Conservation (phyloP, 1,140 invertebrate species). For the Drosophila mauritiana region DNA sequence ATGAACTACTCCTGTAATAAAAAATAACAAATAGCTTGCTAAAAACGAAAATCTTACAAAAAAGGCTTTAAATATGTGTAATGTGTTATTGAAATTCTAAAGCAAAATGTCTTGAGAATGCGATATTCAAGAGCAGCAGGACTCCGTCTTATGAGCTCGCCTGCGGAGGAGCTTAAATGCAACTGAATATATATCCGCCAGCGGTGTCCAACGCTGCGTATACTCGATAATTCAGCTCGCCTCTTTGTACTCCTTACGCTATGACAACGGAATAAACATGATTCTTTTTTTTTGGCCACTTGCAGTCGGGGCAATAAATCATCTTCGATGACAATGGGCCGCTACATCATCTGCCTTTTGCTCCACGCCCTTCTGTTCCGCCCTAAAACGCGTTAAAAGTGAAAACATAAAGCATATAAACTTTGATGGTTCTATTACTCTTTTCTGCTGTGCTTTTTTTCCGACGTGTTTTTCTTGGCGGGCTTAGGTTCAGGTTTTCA, state of each 20-base stretch:
- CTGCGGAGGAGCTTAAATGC: slow-evolving; percentile 9
- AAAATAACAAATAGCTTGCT: too few species aligned
- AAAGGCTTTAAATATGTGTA: too few species aligned
- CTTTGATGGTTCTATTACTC: slow-evolving; percentile 43
- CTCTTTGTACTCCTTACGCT: background rate
- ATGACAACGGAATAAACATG: slow-evolving; percentile 22
- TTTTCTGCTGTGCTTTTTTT: background rate
- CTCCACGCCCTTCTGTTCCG: background rate
- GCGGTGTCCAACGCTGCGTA: slow-evolving; percentile 30
- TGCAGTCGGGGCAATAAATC: slow-evolving; percentile 46
- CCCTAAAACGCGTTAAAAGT: slow-evolving; percentile 23
- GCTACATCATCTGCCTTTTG: background rate
- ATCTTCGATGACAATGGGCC: slow-evolving; percentile 43
- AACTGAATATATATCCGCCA: background rate
- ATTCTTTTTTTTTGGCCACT: slow-evolving; percentile 11
- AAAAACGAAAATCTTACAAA: too few species aligned
- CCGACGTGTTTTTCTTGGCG: background rate
- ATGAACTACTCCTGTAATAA: too few species aligned
- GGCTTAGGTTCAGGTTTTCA: background rate
- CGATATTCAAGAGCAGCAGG: background rate
- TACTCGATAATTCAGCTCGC: slow-evolving; percentile 16
- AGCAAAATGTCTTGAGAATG: background rate
- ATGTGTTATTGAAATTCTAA: too few species aligned
- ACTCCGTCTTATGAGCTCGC: background rate
- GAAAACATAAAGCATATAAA: slow-evolving; percentile 40